These are phyloP conservation scores for Medauroidea extradentata DNA, from an alignment of 1,140 invertebrate genomes.

Conservation along the genomic window DNA sequence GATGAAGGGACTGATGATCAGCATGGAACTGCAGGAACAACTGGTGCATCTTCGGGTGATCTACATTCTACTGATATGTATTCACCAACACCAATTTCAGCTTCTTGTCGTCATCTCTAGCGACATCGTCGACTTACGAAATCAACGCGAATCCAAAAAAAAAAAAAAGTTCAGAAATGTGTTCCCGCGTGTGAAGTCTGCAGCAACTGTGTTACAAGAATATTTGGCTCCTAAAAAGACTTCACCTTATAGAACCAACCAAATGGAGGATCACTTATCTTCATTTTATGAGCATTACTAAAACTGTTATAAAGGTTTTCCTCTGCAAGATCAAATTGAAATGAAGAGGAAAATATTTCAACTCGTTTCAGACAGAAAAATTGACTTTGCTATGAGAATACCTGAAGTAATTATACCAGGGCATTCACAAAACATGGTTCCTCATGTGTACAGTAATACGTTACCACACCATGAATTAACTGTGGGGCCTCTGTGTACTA, in stretches of 20 bases:
- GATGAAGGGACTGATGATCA: background rate
- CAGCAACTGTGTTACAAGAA: slow-evolving; percentile 8
- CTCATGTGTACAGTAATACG: too few relatives aligned
- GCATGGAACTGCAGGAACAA: background rate
- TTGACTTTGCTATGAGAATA: too few relatives aligned
- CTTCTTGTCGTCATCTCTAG: background rate
- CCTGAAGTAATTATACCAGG: too few relatives aligned
- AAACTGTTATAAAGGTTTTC: slow-evolving; percentile 15
- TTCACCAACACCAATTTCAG: background rate
- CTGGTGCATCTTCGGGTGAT: background rate
- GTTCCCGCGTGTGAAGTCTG: background rate
- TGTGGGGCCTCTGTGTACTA: too few relatives aligned
- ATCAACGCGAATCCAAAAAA: too few relatives aligned
- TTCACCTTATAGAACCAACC: background rate
- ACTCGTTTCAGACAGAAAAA: too few relatives aligned
- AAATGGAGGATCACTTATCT: slow-evolving; percentile 6
- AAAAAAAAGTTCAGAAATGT: background rate
- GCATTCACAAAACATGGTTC: too few relatives aligned
- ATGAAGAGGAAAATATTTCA: background rate
- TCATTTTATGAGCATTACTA: slow-evolving; percentile 12
- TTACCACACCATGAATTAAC: too few relatives aligned
- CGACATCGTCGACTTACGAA: background rate
- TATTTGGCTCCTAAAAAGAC: background rate
- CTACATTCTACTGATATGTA: too few relatives aligned
- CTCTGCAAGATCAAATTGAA: slow-evolving; percentile 15